A percentile compares a stretch with the other conserved stretches of the same genome.
Evolutionary conservation across 2,113 vertebrate species (phyloP).

Genomic region (Cnemophilus loriae): DNA sequence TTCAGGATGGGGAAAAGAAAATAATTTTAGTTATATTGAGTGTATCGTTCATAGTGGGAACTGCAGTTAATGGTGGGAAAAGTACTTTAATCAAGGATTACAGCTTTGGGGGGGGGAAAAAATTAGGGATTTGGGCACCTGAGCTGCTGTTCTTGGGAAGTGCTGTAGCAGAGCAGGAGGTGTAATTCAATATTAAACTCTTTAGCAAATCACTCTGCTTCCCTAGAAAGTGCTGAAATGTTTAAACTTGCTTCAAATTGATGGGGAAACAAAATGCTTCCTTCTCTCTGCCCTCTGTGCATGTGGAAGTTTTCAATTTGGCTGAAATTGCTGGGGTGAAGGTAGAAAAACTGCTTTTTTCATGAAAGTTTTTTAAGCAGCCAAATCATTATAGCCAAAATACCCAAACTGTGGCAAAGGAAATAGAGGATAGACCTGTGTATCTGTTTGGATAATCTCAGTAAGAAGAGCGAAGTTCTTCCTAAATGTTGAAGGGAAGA

Average conservation of each 20-base stretch:
- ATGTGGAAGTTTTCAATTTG: background rate
- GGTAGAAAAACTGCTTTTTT: background rate
- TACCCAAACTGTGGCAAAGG: background rate
- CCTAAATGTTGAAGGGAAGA: background rate
- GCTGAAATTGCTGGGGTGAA: background rate
- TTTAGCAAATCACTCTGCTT: background rate
- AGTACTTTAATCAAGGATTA: background rate
- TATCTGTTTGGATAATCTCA: background rate
- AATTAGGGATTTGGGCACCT: background rate
- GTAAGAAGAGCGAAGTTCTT: background rate
- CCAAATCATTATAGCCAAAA: background rate
- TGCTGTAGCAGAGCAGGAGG: background rate
- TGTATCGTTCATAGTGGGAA: rapidly evolving
- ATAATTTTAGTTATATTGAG: background rate
- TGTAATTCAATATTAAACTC: background rate
- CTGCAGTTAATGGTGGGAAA: background rate
- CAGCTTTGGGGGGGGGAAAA: rapidly evolving
- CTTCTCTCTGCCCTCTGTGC: background rate
- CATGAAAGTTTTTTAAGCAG: background rate
- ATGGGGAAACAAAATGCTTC: background rate
- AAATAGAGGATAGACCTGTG: background rate
- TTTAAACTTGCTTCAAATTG: background rate
- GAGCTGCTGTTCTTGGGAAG: background rate
- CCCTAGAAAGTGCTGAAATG: background rate
- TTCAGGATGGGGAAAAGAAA: background rate